Evolutionary conservation across 1,140 invertebrate genomes (phyloP), one percentile per base, ranked within the genome.

Genomic region (Battus philenor): DNA sequence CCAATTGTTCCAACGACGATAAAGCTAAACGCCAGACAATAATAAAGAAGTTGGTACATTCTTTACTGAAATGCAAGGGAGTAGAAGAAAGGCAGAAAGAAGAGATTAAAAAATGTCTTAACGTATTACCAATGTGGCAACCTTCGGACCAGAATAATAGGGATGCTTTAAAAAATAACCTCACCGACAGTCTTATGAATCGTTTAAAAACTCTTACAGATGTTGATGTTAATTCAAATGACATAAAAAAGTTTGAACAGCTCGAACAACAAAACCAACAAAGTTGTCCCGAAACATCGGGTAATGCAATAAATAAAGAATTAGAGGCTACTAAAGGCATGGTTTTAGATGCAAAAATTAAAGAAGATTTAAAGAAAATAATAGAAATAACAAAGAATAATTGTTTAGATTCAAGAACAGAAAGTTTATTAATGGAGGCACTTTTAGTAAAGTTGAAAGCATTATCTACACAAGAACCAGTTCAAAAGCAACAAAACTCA

Each of bases 41-140:
- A 7, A 41, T 41, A 10, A 29, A 26, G 17, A 27, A 13, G 10
- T 5, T 41, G 3, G 26, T 17, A 41, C 16, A 41, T n/a, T 10
- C 38, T 2, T 29, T 41, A 41, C 4, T 41, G 3, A 27, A 10
- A 41, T 41, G 7, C n/a, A 41, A 27, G 29, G 38, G 24, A 10
- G 15, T 41, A 26, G 38, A 41, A 41, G 13, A 29, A 0, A 41
- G 18, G 29, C 38, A 41, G 20, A 41, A 41, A 9, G 38, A 41
- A 17, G 38, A 26, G 8, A 41, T 41, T 17, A 41, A 41, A 41
- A 41, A 17, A 29, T 26, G 2, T 10, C 24, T 41, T 16, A 26
- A 41, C 4, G 29, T 18, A 10, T 6, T 41, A 16, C 38, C 38
- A 11, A 41, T 41, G 38, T 41, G 38, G 38, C 26, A 9, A 27